Evolutionary conservation across 2,113 vertebrate genomes (phyloP), one percentile per base, ranked within the genome.

Genomic region (Peromyscus maniculatus): DNA sequence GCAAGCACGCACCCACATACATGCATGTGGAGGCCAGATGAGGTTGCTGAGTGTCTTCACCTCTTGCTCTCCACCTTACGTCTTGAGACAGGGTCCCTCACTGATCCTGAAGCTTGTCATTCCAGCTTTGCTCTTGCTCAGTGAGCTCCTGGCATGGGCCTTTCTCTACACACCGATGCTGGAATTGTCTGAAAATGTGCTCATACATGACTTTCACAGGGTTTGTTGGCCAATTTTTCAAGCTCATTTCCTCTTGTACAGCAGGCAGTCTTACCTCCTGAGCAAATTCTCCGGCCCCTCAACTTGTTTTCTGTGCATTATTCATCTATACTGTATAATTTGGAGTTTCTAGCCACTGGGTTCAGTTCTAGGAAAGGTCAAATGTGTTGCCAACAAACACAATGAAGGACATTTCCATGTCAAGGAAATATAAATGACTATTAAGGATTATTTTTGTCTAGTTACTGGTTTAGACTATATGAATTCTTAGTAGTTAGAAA

Each of bases 291-390:
- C 24, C 5, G n/a, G 26, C 1, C 26, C 39, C 16, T 86, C 26
- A 86, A 17, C 15, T 17, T 66, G 39, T 46, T 86, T 43, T 13
- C 62, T 91, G 67, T 71, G 7, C 13, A 66, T 36, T 83, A 55
- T 77, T 91, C 19, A 95, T 19, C 66, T 94, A 9, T 17, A 94
- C 10, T 74, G 4, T 59, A 59, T 86, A 74, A 57, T 49, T 75
- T 71, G 49, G 22, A 75, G 22, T 89, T 78, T 9, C 87, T 52
- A 87, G 39, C 26, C 28, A 87, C 3, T 66, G 62, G 31, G 15
- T 36, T 96, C 59, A 91, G 77, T 62, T 86, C 39, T 43, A 80
- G 72, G 64, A 89, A 72, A 86, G 87, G 52, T 33, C 6, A 91
- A 71, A 94, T 55, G 55, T 33, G 10, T 89, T 89, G 15, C 13